Evolutionary conservation across 2,888 invertebrate species (phyloP).

Genomic region (Malacosoma neustria): DNA sequence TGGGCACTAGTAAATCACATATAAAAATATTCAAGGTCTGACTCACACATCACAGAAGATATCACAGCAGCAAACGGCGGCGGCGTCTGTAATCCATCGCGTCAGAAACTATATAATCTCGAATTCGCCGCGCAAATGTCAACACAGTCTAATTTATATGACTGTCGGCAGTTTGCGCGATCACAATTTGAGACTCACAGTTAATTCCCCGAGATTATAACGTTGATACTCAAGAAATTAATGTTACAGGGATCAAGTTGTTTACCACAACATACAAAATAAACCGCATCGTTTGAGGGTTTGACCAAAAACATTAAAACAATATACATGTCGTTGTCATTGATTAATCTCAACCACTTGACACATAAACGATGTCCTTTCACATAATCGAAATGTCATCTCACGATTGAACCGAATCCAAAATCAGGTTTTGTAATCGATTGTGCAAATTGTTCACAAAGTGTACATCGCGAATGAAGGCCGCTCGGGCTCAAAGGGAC

Average conservation of each 20-base stretch:
- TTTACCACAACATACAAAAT: conserved; percentile 34
- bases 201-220: conserved; percentile 4
- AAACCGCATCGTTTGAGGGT: conserved; percentile 20
- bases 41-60: conserved; percentile 67
- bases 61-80: conserved; percentile 65
- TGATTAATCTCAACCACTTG: conserved; percentile 13
- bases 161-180: conserved; percentile 1
- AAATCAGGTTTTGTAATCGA: conserved; percentile 29
- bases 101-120: conserved; percentile 7
- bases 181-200: background rate
- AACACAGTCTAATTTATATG: conserved; percentile 1
- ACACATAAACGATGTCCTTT: conserved; percentile 27
- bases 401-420: conserved; percentile 30
- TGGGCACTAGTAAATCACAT: conserved; percentile 73
- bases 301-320: background rate
- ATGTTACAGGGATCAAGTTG: conserved; percentile 24
- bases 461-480: conserved; percentile 2
- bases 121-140: conserved; percentile 2
- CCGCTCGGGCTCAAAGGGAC: conserved; percentile 2
- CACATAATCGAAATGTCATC: conserved; percentile 32
- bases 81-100: conserved; percentile 42
- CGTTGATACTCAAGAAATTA: conserved; percentile 23
- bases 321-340: background rate
- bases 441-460: conserved; percentile 6
- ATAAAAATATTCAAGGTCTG: conserved; percentile 68